Evolutionary conservation across 92 coral and sea anemone genomes (phyloP), one percentile per base, ranked within the genome.

Genomic region (Phymanthus crucifer): DNA sequence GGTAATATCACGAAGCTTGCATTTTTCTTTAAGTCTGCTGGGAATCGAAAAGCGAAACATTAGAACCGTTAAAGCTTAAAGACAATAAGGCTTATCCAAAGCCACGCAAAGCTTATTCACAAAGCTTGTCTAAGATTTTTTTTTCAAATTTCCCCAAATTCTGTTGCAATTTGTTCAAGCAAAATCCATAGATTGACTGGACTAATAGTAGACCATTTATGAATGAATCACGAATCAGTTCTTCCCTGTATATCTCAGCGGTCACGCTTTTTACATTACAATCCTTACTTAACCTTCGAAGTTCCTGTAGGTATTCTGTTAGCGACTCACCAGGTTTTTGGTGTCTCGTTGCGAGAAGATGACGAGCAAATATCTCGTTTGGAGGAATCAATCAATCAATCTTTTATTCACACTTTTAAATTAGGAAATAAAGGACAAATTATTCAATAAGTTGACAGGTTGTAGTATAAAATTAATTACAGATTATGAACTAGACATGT

Each of bases 241-340:
- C 81, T 54, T 78, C 83, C 19, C 48, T 27, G 38, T 65, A 78
- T 54, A 33, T 74, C 9, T 64, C 75, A 36, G 75, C 83, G 19
- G 83, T 64, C 31, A 78, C 83, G n/a, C n/a, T n/a, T n/a, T 56
- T 56, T 17, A 56, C 9, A 56, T 21, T 56, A 23, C 27, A 56
- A 3, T 56, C 66, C 26, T 9, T 56, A 18, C 66, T 9, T 56
- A 56, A 56, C 66, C 26, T 56, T 56, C 66, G 31, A 56, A 56
- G 32, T 23, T 56, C 66, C 66, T 56, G 66, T 56, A 56, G 9
- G 31, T 21, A 56, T 31, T 56, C 66, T 9, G 26, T 56, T 4
- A 56, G 31, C 66, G 4, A 2, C 31, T 56, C 26, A 18, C 66
- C 66, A 56, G 27, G 66, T 23, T 56, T 56, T 18, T 56, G 66